Base-by-base conservation (phyloP, 2,888 invertebrate species). In the Temnothorax rugatulus region DNA sequence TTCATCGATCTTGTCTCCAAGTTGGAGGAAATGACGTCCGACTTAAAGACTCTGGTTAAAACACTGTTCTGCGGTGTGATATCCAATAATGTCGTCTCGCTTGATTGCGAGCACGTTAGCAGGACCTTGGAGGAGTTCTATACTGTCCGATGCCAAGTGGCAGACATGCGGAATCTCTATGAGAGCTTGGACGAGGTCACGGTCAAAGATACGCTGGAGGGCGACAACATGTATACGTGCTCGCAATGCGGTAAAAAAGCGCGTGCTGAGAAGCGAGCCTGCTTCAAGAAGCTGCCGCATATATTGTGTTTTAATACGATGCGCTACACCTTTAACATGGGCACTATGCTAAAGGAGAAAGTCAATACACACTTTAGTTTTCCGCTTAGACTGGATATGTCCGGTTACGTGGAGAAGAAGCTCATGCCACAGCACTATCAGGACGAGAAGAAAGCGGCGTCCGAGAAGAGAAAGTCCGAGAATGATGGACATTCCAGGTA, bases 161-260 rank as follows among this genome's bases (percentile, higher is more conserved):
- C 99, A 0, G 99, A 99, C 94, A 99, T 99, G 99, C 96, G 99
- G 71, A 99, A 99, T 95, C 95, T 99, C 52, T 98, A 99, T 93
- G 99, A 99, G 95, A 98, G 98, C 44, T 95, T 99, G 44, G 98
- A 99, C 95, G 99, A 99, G 95, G 98, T 99, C n/a, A 99, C 99
- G 0, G 99, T 99, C 11, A 99, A 99, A 94, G 99, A 99, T 94
- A 99, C 99, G 41, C 95, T 99, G 0, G 99, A 99, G 95, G 99
- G 99, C 66, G 99, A 99, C 95, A 99, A 99, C 95, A 99, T 99
- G 97, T 99, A 99, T 95, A 99, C 99, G 0, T 99, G 99, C 94
- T 98, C 98, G 18, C 98, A 98, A 92, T 99, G 99, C 94, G 97
- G 98, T 8, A 98, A 97, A 93, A 99, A 99, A 96, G 99, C 99